phyloP scores from a whole-genome alignment of 2,888 invertebrate species.

The Neoscelio sp. region DNA sequence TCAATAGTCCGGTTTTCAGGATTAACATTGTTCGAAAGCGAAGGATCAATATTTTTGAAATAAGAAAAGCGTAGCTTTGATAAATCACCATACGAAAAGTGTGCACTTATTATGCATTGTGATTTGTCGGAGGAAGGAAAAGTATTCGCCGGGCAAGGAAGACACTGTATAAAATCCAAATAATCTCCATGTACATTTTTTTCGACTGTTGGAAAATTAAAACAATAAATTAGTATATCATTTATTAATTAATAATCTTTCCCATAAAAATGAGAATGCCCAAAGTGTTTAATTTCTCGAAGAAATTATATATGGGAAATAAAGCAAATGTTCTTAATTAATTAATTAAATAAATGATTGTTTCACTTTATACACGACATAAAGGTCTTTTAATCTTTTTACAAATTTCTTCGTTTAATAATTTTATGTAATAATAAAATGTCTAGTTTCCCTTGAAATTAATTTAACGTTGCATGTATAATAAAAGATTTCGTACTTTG shows the following conservation, averaged over 20 bases:
- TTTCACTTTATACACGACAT: too few species aligned
- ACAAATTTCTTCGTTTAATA: too few species aligned
- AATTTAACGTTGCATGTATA: background rate
- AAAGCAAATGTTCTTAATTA: too few species aligned
- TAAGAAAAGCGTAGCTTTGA: conserved; percentile 78
- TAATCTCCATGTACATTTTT: conserved; percentile 80
- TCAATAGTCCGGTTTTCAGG: conserved; percentile 77
- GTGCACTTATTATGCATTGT: conserved; percentile 28
- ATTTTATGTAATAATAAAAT: conserved; percentile 2
- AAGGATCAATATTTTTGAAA: conserved; percentile 68
- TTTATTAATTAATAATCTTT: conserved; percentile 3
- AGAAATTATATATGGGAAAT: too few species aligned
- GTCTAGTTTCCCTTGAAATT: background rate
- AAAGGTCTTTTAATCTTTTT: too few species aligned
- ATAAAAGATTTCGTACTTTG: conserved; percentile 73
- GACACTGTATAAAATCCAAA: conserved; percentile 78
- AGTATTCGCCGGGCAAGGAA: conserved; percentile 82
- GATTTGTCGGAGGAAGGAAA: conserved; percentile 80
- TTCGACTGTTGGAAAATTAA: conserved; percentile 78
- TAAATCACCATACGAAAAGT: conserved; percentile 77
- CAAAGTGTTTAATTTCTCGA: too few species aligned
- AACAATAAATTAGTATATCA: background rate
- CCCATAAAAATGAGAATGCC: too few species aligned
- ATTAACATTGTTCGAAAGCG: conserved; percentile 78
- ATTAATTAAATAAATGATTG: conserved; percentile 1